Conservation (phyloP, 1,140 invertebrate genomes). For the Hycleus cichorii region DNA sequence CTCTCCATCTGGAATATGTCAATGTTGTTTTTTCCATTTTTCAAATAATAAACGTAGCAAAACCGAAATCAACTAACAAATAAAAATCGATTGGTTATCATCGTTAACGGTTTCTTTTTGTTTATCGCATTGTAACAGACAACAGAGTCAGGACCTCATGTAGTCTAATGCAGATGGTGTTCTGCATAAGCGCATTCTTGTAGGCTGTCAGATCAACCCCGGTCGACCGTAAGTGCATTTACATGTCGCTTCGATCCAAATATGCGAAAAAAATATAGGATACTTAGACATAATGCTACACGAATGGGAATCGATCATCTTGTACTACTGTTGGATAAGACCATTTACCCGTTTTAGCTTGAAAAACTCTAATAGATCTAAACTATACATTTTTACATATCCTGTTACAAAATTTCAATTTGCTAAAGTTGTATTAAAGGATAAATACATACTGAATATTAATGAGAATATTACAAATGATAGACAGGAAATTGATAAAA, state of each 20-base stretch:
- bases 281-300: conserved; percentile 35
- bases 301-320: conserved; percentile 37
- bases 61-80: too few species aligned
- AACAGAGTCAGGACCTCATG: conserved; percentile 10
- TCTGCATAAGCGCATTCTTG: conserved; percentile 39
- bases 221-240: conserved; percentile 37
- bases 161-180: conserved; percentile 33
- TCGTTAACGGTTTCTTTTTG: too few species aligned
- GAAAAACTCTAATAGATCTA: background rate
- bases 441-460: too few species aligned
- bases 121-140: background rate
- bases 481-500: too few species aligned
- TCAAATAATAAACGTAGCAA: too few species aligned
- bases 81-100: too few species aligned
- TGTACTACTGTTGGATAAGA: conserved; percentile 28
- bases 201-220: conserved; percentile 35
- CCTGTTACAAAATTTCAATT: too few species aligned
- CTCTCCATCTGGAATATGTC: too few species aligned
- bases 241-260: conserved; percentile 36
- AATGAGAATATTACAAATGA: too few species aligned
- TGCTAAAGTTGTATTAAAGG: too few species aligned
- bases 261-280: conserved; percentile 33
- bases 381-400: too few species aligned
- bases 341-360: conserved; percentile 14
- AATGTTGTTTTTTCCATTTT: too few species aligned